phyloP scores from a whole-genome alignment of 2,797 vertebrate genomes.

The Poliocrania exsul region DNA sequence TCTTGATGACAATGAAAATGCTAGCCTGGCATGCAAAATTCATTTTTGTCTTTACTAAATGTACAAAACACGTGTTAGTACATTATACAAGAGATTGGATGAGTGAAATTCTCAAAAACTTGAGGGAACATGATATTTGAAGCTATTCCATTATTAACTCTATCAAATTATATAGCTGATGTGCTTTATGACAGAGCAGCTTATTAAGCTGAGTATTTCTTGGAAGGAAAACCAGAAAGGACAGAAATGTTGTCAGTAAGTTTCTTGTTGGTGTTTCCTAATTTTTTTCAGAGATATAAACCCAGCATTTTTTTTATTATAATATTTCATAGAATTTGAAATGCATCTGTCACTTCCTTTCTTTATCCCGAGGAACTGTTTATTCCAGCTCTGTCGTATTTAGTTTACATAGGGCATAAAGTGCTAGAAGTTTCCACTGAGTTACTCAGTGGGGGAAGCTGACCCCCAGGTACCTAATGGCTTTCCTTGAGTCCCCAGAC shows the following conservation, averaged over 20 bases:
- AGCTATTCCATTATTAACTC: neutral
- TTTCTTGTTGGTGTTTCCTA: neutral
- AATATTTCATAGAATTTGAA: neutral
- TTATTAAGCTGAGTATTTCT: neutral
- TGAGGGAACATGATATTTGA: neutral
- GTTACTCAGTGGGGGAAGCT: neutral
- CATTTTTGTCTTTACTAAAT: constrained; percentile 17
- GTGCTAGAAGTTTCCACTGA: neutral
- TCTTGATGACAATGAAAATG: constrained; percentile 65
- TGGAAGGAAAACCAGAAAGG: neutral
- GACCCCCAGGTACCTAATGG: neutral
- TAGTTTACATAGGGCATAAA: neutral
- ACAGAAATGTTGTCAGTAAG: neutral
- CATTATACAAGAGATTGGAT: neutral
- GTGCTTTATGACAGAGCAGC: neutral
- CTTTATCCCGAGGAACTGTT: neutral
- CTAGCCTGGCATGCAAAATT: constrained; percentile 40
- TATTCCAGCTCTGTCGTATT: neutral
- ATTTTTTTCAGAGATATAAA: neutral
- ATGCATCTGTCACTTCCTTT: neutral
- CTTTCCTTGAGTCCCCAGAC: neutral
- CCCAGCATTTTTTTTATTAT: neutral
- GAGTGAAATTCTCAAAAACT: neutral
- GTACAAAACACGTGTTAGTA: neutral
- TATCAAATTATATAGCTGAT: neutral